Percentiles rank a stretch among this genome's conserved stretches.
Evolutionary conservation across 2,797 vertebrate genomes (phyloP).

Genomic region (Melanogrammus aeglefinus): DNA sequence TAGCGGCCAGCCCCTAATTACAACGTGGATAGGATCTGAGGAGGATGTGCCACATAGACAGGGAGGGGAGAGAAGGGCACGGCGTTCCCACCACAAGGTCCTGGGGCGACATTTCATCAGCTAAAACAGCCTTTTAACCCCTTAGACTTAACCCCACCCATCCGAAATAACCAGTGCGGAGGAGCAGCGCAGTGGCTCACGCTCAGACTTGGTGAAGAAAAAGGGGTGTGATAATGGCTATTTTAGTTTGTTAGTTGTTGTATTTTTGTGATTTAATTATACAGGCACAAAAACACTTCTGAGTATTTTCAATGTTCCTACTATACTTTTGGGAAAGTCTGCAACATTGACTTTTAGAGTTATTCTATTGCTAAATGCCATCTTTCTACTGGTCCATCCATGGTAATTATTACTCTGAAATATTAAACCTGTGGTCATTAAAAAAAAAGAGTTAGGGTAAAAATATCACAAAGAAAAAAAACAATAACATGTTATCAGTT

Average conservation of each 20-base stretch:
- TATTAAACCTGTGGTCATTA: no score
- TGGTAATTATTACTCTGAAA: no score
- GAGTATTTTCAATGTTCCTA: no score
- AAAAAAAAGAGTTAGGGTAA: no score
- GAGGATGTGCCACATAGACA: conserved; percentile 82
- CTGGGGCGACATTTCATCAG: conserved; percentile 71
- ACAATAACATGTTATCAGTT: no score
- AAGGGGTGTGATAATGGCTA: conserved; percentile 42
- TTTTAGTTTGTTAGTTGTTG: conserved; percentile 27
- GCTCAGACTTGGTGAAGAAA: no score
- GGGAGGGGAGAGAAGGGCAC: conserved; percentile 73
- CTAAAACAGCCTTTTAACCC: conserved; percentile 58
- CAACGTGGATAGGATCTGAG: conserved; percentile 77
- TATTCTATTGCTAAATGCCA: no score
- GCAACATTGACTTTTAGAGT: no score
- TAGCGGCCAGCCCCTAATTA: conserved; percentile 75
- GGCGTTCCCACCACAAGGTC: conserved; percentile 76
- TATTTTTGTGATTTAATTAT: conserved; percentile 6
- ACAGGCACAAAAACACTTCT: conserved; percentile 13
- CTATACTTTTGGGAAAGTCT: no score
- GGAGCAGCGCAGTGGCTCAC: conserved; percentile 5
- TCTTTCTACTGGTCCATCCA: no score
- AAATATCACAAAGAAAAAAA: no score
- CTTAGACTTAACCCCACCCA: conserved; percentile 53
- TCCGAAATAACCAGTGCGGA: conserved; percentile 49